phyloP scores from a whole-genome alignment of 2,888 invertebrate genomes.

The Nycteola revayana region DNA sequence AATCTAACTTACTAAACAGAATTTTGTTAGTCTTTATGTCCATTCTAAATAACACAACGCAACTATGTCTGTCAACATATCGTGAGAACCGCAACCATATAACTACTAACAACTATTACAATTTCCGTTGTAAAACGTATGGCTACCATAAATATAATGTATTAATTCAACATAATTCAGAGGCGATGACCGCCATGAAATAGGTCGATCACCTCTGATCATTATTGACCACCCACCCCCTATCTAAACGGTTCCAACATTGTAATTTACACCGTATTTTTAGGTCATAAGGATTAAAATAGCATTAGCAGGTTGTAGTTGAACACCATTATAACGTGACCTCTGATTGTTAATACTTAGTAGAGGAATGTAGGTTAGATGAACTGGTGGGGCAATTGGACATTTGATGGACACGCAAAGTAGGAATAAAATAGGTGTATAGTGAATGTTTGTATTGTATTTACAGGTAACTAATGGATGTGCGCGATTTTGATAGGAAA shows the following conservation, averaged over 20 bases:
- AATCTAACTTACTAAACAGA: too few species aligned
- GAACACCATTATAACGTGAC: constrained; percentile 26
- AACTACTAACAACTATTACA: too few species aligned
- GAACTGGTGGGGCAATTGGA: constrained; percentile 41
- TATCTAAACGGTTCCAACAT: constrained; percentile 23
- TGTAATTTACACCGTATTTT: constrained; percentile 26
- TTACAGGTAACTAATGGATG: constrained; percentile 8
- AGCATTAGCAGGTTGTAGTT: constrained; percentile 15
- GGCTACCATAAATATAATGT: constrained; percentile 7
- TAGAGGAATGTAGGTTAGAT: constrained; percentile 28
- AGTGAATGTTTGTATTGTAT: constrained; percentile 12
- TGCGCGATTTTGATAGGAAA: constrained; percentile 10
- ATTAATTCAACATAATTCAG: constrained; percentile 20
- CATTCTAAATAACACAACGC: too few species aligned
- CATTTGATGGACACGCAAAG: constrained; percentile 42
- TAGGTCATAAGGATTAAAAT: constrained; percentile 30
- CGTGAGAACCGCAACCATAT: too few species aligned
- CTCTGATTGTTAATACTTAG: constrained; percentile 15
- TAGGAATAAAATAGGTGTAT: too few species aligned
- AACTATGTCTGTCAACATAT: too few species aligned
- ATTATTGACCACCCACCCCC: constrained; percentile 24
- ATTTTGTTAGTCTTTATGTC: too few species aligned
- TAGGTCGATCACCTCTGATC: constrained; percentile 47
- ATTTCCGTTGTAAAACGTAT: too few species aligned
- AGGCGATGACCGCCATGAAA: constrained; percentile 33